A percentile compares a stretch with the other conserved stretches of the same genome.
These are phyloP conservation scores for Nematostella vectensis DNA, from an alignment of 92 coral and sea anemone genomes.

Conservation along the genomic window DNA sequence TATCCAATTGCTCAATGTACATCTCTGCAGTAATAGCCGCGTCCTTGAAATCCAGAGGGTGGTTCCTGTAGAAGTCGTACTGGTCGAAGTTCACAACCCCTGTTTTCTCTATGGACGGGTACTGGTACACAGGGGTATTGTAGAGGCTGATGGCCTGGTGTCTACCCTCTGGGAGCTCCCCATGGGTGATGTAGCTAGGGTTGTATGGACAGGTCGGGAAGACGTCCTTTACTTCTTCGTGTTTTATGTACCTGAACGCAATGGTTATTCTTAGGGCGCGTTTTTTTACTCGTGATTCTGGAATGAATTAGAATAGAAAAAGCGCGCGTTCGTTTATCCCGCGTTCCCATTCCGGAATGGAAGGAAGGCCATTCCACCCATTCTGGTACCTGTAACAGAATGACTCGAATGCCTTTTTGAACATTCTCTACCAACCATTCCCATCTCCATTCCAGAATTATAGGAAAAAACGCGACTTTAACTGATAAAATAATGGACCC, in stretches of 20 bases:
- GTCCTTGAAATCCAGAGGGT: constrained; percentile 43
- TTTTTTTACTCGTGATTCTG: too few species aligned
- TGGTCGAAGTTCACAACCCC: neutral
- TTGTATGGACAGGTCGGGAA: constrained; percentile 45
- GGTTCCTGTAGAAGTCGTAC: neutral
- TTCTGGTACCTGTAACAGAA: too few species aligned
- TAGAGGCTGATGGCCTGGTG: neutral
- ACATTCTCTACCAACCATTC: too few species aligned
- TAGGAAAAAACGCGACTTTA: too few species aligned
- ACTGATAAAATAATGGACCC: too few species aligned
- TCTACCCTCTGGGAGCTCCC: neutral
- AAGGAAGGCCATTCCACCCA: too few species aligned
- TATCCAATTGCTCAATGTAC: constrained; percentile 42
- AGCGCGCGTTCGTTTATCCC: too few species aligned
- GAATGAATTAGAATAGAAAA: too few species aligned
- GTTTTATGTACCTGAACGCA: constrained; percentile 28
- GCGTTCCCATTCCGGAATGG: too few species aligned
- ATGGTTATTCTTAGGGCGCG: too few species aligned
- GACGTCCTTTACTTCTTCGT: constrained; percentile 21
- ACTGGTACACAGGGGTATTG: neutral
- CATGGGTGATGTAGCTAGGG: constrained; percentile 35
- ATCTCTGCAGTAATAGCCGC: constrained; percentile 30
- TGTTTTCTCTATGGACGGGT: constrained; percentile 6
- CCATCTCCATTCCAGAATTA: too few species aligned
- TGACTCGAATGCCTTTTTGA: too few species aligned